These are phyloP conservation scores for Dinothrombium tinctorium DNA, from an alignment of 1,140 invertebrate species.

Conservation along the genomic window DNA sequence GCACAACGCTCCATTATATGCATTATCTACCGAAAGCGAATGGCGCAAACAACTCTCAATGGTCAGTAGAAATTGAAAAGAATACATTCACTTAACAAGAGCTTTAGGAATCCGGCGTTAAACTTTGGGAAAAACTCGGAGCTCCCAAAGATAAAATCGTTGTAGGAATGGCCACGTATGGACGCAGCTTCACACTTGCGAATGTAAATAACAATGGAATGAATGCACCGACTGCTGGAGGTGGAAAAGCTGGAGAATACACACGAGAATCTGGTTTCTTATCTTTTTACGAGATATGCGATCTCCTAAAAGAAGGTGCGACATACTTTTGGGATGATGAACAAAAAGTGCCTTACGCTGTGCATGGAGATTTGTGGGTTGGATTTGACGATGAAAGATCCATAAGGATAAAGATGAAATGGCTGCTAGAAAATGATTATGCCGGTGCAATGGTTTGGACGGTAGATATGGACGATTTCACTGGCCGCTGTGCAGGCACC, in stretches of 20 bases:
- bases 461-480: slow-evolving; percentile 68
- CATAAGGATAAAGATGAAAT: slow-evolving; percentile 41
- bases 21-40: slow-evolving; percentile 63
- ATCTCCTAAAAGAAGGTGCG: slow-evolving; percentile 66
- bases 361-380: slow-evolving; percentile 62
- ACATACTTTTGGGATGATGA: slow-evolving; percentile 60
- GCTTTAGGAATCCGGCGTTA: slow-evolving; percentile 21
- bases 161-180: slow-evolving; percentile 91
- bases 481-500: slow-evolving; percentile 35
- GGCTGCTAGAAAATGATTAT: slow-evolving; percentile 65
- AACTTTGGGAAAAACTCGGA: slow-evolving; percentile 33
- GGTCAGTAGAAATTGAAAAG: slow-evolving; percentile 22
- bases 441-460: slow-evolving; percentile 94
- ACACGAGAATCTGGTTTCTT: slow-evolving; percentile 78
- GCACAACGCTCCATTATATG: slow-evolving; percentile 69
- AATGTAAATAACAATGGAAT: slow-evolving; percentile 44
- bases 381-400: slow-evolving; percentile 71
- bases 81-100: not conserved
- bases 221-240: slow-evolving; percentile 61
- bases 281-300: slow-evolving; percentile 87
- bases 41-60: slow-evolving; percentile 79
- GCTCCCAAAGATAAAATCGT: slow-evolving; percentile 84
- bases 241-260: slow-evolving; percentile 72
- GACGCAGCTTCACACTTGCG: slow-evolving; percentile 67
- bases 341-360: slow-evolving; percentile 62